Conservation (phyloP, 2,797 vertebrate species). For the Crypturellus tataupa region DNA sequence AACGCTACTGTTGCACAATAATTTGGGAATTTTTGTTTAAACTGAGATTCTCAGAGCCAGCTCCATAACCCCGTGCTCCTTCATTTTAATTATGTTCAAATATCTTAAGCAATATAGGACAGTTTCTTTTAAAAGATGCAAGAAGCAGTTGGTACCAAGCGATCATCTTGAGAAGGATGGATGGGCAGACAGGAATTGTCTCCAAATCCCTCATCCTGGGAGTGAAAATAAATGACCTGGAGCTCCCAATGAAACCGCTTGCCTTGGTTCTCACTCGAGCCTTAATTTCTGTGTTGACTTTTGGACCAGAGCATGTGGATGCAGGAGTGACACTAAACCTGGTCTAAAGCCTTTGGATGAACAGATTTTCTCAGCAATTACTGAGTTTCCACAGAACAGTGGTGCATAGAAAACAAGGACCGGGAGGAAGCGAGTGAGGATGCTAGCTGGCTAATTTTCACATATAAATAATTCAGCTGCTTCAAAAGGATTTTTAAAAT, state of each 20-base stretch:
- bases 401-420: neutral
- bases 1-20: neutral
- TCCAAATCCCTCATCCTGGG: neutral
- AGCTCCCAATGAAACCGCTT: neutral
- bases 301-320: neutral
- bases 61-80: neutral
- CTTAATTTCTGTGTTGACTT: neutral
- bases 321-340: neutral
- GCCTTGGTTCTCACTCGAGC: neutral
- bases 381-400: neutral
- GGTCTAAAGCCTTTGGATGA: slow-evolving; percentile 13
- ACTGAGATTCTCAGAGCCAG: neutral
- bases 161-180: rapidly evolving
- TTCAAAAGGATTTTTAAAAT: neutral
- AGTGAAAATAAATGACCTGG: neutral
- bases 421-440: neutral
- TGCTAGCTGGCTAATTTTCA: neutral
- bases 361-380: slow-evolving; percentile 27
- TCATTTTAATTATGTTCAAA: neutral
- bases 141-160: too few species aligned
- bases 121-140: too few species aligned
- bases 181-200: neutral
- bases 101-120: neutral
- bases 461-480: slow-evolving; percentile 21
- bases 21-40: neutral